Conservation (phyloP, 2,888 invertebrate genomes). For the Hylaea fasciaria region DNA sequence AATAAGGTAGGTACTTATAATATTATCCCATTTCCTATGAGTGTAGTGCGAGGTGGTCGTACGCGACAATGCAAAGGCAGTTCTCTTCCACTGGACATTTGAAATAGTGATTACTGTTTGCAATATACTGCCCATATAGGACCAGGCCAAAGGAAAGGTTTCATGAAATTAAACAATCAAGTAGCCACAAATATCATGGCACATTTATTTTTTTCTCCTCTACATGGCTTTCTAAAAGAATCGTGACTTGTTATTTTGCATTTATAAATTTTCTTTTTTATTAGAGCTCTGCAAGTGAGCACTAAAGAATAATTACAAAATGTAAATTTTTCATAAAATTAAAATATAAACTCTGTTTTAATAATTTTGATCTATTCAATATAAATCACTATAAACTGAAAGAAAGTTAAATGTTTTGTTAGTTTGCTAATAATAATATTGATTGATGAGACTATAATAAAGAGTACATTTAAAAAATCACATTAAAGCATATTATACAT, state of each 20-base stretch:
- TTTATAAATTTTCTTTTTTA: constrained; percentile 78
- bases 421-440: constrained; percentile 82
- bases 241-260: constrained; percentile 85
- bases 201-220: constrained; percentile 86
- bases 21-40: too few species aligned
- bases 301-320: constrained; percentile 80
- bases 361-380: constrained; percentile 67
- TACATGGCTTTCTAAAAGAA: constrained; percentile 86
- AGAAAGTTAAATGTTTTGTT: constrained; percentile 79
- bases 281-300: constrained; percentile 78
- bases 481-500: constrained; percentile 86
- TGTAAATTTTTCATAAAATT: constrained; percentile 83
- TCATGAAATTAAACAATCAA: constrained; percentile 61
- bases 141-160: neutral
- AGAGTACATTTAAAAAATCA: constrained; percentile 86
- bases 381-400: constrained; percentile 78
- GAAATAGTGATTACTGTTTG: too few species aligned
- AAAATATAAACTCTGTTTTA: constrained; percentile 83
- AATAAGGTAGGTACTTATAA: too few species aligned
- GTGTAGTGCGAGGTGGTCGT: too few species aligned
- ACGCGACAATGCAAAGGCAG: too few species aligned
- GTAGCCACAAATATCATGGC: constrained; percentile 85
- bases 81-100: too few species aligned
- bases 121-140: too few species aligned
- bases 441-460: constrained; percentile 84